Conservation (phyloP, 2,888 invertebrate species). For the Aleiodes testaceus region DNA sequence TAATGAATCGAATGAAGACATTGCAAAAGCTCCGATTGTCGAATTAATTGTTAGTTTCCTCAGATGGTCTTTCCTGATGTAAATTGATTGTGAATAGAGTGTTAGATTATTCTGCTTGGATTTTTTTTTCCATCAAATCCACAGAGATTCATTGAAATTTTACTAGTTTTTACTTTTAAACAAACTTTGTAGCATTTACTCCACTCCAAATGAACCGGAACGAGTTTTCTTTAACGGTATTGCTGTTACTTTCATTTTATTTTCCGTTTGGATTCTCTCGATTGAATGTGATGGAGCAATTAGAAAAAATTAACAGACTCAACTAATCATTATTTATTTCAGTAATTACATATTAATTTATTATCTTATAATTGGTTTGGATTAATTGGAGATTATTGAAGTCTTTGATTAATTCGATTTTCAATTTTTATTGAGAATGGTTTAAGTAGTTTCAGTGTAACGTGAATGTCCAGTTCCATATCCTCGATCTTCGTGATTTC, state of each 20-base stretch:
- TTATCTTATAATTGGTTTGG: not conserved
- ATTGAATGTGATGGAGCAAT: conserved; percentile 4
- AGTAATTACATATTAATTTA: conserved; percentile 1
- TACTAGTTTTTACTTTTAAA: not conserved
- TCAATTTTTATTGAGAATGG: conserved; percentile 53
- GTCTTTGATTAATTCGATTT: not conserved
- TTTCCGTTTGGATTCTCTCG: conserved; percentile 5
- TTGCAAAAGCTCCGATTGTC: too few relatives aligned
- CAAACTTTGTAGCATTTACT: too few relatives aligned
- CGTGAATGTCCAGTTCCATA: conserved; percentile 53
- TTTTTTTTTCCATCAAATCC: not conserved
- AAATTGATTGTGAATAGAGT: too few relatives aligned
- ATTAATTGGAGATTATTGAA: not conserved
- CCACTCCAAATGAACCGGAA: not conserved
- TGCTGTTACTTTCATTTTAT: conserved; percentile 14
- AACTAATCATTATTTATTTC: not conserved
- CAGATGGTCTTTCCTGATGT: too few relatives aligned
- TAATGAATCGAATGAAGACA: too few relatives aligned
- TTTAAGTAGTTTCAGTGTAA: conserved; percentile 50
- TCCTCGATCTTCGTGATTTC: conserved; percentile 45
- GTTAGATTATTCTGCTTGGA: too few relatives aligned
- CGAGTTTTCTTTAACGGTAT: conserved; percentile 17
- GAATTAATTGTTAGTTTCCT: too few relatives aligned
- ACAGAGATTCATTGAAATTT: not conserved
- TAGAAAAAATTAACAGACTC: conserved; percentile 1